These are phyloP conservation scores for Melanostoma mellinum DNA, from an alignment of 2,888 invertebrate genomes.

Conservation along the genomic window DNA sequence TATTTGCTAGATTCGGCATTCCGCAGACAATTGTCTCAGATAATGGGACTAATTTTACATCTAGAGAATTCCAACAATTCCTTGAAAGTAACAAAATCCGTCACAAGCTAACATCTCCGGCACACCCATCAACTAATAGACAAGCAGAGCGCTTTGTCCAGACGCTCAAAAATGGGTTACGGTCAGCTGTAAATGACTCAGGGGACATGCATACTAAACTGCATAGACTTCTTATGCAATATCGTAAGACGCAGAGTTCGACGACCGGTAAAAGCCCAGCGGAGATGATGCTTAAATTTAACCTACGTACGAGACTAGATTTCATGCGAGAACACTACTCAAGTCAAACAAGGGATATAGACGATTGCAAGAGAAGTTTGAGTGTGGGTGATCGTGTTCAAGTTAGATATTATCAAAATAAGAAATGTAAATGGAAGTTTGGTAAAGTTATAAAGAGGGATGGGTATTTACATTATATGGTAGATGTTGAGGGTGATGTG, in stretches of 20 bases:
- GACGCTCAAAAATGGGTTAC: not conserved
- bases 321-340: not conserved
- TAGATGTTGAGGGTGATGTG: not conserved
- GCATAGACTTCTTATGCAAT: not conserved
- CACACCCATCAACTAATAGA: not conserved
- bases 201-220: not conserved
- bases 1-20: slow-evolving; percentile 19
- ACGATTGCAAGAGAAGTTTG: not conserved
- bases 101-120: not conserved
- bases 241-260: not conserved
- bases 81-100: too few relatives aligned
- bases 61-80: too few relatives aligned
- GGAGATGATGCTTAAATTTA: not conserved
- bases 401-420: not conserved
- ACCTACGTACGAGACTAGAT: not conserved
- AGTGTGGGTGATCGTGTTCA: not conserved
- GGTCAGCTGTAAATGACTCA: not conserved
- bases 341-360: not conserved
- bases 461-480: not conserved
- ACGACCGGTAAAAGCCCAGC: not conserved
- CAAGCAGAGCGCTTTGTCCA: not conserved
- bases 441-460: not conserved
- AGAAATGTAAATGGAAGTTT: slow-evolving; percentile 5
- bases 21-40: too few relatives aligned
- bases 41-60: too few relatives aligned